Percentiles rank a stretch among this genome's conserved stretches.
Evolutionary conservation across 2,113 vertebrate species (phyloP).

Genomic region (Ceyx margarethae): DNA sequence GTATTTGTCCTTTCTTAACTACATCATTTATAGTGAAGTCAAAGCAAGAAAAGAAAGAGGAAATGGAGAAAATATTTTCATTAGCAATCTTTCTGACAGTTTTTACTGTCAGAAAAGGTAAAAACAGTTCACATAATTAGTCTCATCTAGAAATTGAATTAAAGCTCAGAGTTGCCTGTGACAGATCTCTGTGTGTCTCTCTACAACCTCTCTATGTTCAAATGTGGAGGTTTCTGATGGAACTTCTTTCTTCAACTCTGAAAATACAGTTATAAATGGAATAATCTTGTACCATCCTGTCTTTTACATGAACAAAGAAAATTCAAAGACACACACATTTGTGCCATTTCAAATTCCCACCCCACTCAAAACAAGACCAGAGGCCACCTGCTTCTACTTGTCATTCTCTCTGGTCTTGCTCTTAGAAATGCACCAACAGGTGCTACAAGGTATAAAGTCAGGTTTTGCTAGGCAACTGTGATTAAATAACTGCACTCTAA

Average conservation of each 20-base stretch:
- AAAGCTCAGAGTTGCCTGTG: neutral
- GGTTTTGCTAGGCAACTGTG: neutral
- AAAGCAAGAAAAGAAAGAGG: neutral
- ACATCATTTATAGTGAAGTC: neutral
- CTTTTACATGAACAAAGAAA: neutral
- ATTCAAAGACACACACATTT: neutral
- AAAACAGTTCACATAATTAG: neutral
- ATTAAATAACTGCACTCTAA: neutral
- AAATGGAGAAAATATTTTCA: neutral
- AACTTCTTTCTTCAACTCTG: neutral
- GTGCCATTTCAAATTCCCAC: neutral
- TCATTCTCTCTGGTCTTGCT: neutral
- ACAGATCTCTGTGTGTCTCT: neutral
- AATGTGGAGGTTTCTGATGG: neutral
- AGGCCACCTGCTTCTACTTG: neutral
- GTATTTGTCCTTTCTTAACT: neutral
- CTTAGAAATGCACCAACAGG: neutral
- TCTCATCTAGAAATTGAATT: neutral
- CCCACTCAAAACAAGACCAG: neutral
- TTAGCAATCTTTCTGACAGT: neutral
- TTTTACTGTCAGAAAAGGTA: neutral
- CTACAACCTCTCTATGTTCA: neutral
- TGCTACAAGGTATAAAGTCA: neutral
- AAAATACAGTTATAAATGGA: neutral
- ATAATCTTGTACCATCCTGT: neutral